Conservation (phyloP, 1,140 invertebrate genomes). For the Tachypleus tridentatus region DNA sequence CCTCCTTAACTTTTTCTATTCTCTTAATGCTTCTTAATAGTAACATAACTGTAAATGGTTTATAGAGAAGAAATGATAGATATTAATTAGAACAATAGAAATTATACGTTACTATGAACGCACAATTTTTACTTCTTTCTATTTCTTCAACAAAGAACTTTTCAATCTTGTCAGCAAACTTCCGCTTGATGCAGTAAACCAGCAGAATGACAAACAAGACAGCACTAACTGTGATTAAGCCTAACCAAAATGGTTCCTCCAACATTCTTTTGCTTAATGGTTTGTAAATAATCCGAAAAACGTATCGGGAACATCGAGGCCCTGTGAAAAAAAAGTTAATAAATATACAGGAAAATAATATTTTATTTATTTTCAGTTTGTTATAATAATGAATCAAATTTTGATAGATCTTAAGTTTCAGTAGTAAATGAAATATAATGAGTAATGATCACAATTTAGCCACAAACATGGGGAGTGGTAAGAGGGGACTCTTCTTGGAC, state of each 20-base stretch:
- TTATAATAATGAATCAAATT: too few species aligned
- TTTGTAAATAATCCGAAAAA: conserved; percentile 51
- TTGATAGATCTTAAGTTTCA: too few species aligned
- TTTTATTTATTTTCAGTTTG: too few species aligned
- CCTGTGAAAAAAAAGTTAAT: conserved; percentile 28
- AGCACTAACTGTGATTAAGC: conserved; percentile 59
- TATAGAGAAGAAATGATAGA: too few species aligned
- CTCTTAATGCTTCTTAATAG: too few species aligned
- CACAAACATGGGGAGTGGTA: neutral
- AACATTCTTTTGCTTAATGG: conserved; percentile 58
- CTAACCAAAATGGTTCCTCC: conserved; percentile 69
- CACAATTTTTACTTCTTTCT: conserved; percentile 38
- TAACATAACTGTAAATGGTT: too few species aligned
- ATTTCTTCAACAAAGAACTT: conserved; percentile 64
- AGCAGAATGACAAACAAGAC: conserved; percentile 57
- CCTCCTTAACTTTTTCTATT: too few species aligned
- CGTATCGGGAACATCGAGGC: conserved; percentile 44
- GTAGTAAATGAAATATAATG: too few species aligned
- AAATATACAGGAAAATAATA: too few species aligned
- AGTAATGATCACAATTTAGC: too few species aligned
- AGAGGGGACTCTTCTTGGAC: neutral
- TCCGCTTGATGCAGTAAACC: conserved; percentile 63
- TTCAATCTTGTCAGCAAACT: conserved; percentile 69
- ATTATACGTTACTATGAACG: conserved; percentile 1
- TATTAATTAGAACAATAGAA: too few species aligned